phyloP scores from a whole-genome alignment of 2,888 invertebrate genomes.

The Neoaliturus tenellus region DNA sequence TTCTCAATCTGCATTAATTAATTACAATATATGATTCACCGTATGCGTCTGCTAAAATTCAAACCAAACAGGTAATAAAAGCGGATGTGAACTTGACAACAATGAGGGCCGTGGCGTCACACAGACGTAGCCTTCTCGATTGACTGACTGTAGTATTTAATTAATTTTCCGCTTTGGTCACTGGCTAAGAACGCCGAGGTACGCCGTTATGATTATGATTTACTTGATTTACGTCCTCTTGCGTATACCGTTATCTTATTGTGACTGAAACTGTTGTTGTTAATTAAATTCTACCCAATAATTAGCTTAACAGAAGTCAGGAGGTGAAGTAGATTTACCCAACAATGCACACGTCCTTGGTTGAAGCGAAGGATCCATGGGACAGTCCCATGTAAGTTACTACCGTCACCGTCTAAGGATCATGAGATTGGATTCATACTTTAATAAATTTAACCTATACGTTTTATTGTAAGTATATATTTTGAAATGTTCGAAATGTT shows the following conservation, averaged over 20 bases:
- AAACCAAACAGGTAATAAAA: background rate
- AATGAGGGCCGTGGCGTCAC: background rate
- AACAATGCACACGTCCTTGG: background rate
- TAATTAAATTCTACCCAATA: background rate
- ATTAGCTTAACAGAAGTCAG: background rate
- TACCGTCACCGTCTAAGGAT: no score
- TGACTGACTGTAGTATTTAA: background rate
- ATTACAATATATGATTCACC: background rate
- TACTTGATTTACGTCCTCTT: background rate
- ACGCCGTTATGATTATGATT: background rate
- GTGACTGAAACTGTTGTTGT: background rate
- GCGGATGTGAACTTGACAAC: slow-evolving; percentile 12
- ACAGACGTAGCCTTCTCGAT: background rate
- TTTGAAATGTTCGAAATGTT: no score
- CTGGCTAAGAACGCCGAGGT: background rate
- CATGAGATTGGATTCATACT: no score
- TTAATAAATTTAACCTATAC: no score
- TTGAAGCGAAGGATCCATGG: slow-evolving; percentile 3
- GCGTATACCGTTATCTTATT: background rate
- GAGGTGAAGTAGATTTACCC: background rate
- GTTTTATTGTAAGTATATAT: no score
- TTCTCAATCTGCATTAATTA: background rate
- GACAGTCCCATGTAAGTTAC: no score
- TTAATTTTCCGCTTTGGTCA: slow-evolving; percentile 12
- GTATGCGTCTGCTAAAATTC: slow-evolving; percentile 16